Evolutionary conservation across 2,888 invertebrate genomes (phyloP).

Genomic region (Hermaeophaga mercurialis): DNA sequence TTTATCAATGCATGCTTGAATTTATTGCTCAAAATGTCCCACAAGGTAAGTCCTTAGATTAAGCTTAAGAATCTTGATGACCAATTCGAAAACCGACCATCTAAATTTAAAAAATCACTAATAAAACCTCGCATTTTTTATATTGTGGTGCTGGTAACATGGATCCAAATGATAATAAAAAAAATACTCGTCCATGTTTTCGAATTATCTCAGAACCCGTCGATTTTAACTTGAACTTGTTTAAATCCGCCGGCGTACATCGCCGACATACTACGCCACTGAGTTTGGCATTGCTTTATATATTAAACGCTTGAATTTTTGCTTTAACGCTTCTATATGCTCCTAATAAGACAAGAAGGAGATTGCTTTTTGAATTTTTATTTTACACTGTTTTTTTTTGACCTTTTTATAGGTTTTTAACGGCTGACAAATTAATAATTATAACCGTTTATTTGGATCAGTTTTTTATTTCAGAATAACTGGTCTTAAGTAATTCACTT

Average conservation of each 20-base stretch:
- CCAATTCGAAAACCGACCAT: conserved; percentile 1
- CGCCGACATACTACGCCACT: too few relatives aligned
- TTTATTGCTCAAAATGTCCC: not conserved
- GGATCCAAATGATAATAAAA: not conserved
- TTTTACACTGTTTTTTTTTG: conserved; percentile 23
- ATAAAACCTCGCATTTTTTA: not conserved
- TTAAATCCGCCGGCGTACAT: too few relatives aligned
- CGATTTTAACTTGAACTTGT: not conserved
- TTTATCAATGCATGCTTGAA: not conserved
- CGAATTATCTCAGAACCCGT: not conserved
- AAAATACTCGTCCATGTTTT: not conserved
- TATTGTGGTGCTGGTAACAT: conserved; percentile 14
- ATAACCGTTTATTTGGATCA: too few relatives aligned
- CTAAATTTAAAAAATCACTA: too few relatives aligned
- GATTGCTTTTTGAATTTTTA: conserved; percentile 42
- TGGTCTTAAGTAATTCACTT: too few relatives aligned
- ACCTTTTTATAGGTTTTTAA: too few relatives aligned
- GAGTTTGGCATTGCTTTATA: too few relatives aligned
- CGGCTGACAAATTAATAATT: too few relatives aligned
- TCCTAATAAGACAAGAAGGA: conserved; percentile 41
- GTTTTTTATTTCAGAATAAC: too few relatives aligned
- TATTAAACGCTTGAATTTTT: not conserved
- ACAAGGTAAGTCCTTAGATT: conserved; percentile 8
- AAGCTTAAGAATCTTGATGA: not conserved
- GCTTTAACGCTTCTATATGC: conserved; percentile 39